Percentiles rank a stretch among this genome's conserved stretches.
These are phyloP conservation scores for Phengaris alcon DNA, from an alignment of 2,888 invertebrate species.

Conservation along the genomic window DNA sequence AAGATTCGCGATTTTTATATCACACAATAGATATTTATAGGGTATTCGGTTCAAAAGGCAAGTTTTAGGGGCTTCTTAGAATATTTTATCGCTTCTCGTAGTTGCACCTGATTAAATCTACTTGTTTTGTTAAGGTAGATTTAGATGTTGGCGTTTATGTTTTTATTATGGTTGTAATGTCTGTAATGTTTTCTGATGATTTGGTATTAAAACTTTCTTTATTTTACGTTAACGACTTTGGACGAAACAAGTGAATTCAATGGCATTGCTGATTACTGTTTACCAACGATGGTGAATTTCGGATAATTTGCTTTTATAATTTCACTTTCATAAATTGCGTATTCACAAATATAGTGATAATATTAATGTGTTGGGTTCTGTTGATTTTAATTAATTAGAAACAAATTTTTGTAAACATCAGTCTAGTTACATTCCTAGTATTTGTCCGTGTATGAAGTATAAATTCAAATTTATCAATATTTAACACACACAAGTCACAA, in stretches of 20 bases:
- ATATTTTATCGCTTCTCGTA: constrained; percentile 9
- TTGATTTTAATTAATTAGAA: too few relatives aligned
- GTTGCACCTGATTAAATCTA: constrained; percentile 5
- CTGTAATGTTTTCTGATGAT: background rate
- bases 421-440: too few relatives aligned
- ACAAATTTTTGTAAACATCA: too few relatives aligned
- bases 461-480: too few relatives aligned
- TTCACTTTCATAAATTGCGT: background rate
- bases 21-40: constrained; percentile 13
- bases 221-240: background rate
- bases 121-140: background rate
- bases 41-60: background rate
- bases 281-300: background rate
- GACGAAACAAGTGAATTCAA: background rate
- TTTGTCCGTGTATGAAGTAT: too few relatives aligned
- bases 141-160: background rate
- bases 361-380: too few relatives aligned
- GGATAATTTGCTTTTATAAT: background rate
- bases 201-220: too few relatives aligned
- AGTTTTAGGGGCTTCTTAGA: constrained; percentile 17
- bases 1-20: constrained; percentile 18
- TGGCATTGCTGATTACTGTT: background rate
- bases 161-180: background rate
- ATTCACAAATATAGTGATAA: background rate
- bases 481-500: too few relatives aligned